These are phyloP conservation scores for Raja brachyura DNA, from an alignment of 2,113 vertebrate species.

Conservation along the genomic window DNA sequence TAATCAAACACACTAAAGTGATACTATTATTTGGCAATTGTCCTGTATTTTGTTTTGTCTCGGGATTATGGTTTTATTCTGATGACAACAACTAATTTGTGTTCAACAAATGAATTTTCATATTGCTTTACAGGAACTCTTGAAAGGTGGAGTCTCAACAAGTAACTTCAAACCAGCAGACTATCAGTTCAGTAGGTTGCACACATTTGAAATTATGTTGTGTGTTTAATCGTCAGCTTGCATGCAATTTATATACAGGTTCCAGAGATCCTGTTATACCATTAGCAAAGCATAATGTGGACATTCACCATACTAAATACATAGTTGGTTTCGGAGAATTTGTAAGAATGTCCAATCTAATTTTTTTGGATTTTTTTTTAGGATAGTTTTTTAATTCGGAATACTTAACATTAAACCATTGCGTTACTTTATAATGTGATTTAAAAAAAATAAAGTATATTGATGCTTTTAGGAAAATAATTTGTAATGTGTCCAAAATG, in stretches of 20 bases:
- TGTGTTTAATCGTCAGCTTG: not conserved
- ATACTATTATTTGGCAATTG: not conserved
- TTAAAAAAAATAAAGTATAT: no score
- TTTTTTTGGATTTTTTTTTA: no score
- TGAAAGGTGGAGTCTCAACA: conserved; percentile 70
- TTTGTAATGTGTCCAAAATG: no score
- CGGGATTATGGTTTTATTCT: not conserved
- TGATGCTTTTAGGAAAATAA: no score
- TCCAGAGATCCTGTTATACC: not conserved
- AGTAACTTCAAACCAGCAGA: conserved; percentile 55
- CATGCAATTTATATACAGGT: not conserved
- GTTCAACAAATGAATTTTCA: not conserved
- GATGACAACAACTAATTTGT: not conserved
- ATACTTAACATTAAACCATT: no score
- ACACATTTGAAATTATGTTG: not conserved
- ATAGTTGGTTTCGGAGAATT: no score
- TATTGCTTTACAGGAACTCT: conserved; percentile 56
- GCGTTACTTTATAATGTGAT: no score
- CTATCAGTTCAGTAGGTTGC: conserved; percentile 83
- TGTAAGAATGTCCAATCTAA: no score
- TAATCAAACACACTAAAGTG: not conserved
- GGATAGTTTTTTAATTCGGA: no score
- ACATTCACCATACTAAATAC: no score
- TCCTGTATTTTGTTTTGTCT: not conserved
- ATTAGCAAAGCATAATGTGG: not conserved